These are phyloP conservation scores for Cosmia pyralina DNA, from an alignment of 2,888 invertebrate genomes.

Conservation along the genomic window DNA sequence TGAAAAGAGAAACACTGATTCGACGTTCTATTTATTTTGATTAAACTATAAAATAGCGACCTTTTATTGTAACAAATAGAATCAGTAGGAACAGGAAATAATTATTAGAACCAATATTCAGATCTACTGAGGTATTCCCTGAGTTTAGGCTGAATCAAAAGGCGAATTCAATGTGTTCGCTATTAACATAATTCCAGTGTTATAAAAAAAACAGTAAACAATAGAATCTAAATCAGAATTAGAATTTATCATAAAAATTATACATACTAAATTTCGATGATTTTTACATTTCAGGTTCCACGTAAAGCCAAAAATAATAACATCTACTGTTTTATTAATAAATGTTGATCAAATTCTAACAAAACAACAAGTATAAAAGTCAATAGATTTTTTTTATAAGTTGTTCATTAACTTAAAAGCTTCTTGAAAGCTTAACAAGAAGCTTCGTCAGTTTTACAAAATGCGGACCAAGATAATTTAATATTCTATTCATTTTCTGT, in stretches of 20 bases:
- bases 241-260: background rate
- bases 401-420: constrained; percentile 90
- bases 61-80: background rate
- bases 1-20: background rate
- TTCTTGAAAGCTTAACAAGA: constrained; percentile 88
- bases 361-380: constrained; percentile 78
- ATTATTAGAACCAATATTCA: constrained; percentile 2
- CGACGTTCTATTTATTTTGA: background rate
- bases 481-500: constrained; percentile 89
- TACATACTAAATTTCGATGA: background rate
- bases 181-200: background rate
- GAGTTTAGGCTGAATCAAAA: background rate
- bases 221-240: background rate
- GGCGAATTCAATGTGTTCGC: background rate
- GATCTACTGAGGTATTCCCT: too few species aligned
- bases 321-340: constrained; percentile 10
- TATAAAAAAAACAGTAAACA: background rate
- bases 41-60: background rate
- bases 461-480: constrained; percentile 88
- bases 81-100: background rate
- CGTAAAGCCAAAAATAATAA: constrained; percentile 9
- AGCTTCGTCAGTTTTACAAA: constrained; percentile 88
- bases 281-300: background rate
- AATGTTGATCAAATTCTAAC: constrained; percentile 65
- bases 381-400: constrained; percentile 86